Evolutionary conservation across 2,113 vertebrate species (phyloP).

Genomic region (Cranoglanis bouderius): DNA sequence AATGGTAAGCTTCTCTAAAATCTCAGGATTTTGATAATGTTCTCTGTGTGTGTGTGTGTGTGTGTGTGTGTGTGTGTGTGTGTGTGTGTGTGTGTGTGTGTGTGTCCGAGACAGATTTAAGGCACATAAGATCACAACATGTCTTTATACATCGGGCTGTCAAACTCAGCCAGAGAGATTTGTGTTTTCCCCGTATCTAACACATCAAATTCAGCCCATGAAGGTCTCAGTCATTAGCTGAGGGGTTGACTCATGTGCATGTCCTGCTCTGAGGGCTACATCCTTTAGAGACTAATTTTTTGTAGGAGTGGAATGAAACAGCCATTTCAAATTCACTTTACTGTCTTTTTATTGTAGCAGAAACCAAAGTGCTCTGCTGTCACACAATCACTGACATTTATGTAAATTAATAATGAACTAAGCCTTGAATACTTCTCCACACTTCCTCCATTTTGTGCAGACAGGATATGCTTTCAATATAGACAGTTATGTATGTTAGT

Average conservation of each 20-base stretch:
- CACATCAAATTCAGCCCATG: neutral
- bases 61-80: conserved; percentile 7
- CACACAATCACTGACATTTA: neutral
- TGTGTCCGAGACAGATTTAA: neutral
- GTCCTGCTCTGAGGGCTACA: neutral
- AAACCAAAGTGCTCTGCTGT: conserved; percentile 5
- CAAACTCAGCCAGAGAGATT: neutral
- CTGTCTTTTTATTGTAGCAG: neutral
- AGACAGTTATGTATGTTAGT: neutral
- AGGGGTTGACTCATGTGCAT: neutral
- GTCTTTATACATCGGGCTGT: neutral
- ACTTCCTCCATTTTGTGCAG: neutral
- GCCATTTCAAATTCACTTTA: neutral
- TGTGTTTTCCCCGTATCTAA: neutral
- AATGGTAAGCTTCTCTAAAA: neutral
- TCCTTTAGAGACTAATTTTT: neutral
- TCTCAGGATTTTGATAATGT: neutral
- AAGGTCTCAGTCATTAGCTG: neutral
- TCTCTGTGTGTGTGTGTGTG: neutral
- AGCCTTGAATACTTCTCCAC: neutral
- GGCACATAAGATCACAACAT: neutral
- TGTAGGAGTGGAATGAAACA: neutral
- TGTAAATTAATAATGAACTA: neutral
- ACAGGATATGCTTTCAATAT: neutral
- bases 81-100: neutral